A percentile compares a stretch with the other conserved stretches of the same genome.
These are phyloP conservation scores for Solea senegalensis DNA, from an alignment of 2,113 vertebrate genomes.

Conservation along the genomic window DNA sequence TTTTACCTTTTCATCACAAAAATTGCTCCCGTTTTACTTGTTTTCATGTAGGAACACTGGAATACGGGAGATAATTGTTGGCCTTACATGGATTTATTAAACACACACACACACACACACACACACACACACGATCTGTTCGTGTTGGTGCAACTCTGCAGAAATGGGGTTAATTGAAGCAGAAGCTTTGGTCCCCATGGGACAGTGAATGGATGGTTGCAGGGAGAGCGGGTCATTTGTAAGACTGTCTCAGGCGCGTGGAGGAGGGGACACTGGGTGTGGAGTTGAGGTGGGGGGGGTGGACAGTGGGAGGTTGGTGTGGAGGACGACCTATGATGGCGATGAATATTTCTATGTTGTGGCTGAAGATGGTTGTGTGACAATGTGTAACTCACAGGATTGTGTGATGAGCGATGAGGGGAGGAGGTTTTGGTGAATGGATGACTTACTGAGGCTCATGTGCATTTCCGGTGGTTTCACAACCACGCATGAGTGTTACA, in stretches of 20 bases:
- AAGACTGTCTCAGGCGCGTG: conserved; percentile 10
- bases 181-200: neutral
- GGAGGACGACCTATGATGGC: too few relatives aligned
- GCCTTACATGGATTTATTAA: neutral
- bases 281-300: neutral
- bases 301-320: neutral
- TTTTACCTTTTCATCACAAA: too few relatives aligned
- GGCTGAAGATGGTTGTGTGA: neutral
- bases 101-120: neutral
- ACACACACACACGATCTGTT: neutral
- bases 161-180: conserved; percentile 41
- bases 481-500: too few relatives aligned
- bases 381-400: too few relatives aligned
- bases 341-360: too few relatives aligned
- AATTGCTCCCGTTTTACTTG: neutral
- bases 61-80: too few relatives aligned
- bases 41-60: neutral
- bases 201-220: conserved; percentile 22
- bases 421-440: too few relatives aligned
- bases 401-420: too few relatives aligned
- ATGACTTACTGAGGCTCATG: too few relatives aligned
- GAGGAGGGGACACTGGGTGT: too few relatives aligned
- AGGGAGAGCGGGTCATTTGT: conserved; percentile 36
- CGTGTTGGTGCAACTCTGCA: conserved; percentile 25
- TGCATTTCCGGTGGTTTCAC: too few relatives aligned